Evolutionary conservation across 2,113 vertebrate species (phyloP), one percentile per base, ranked within the genome.

Genomic region (Sylvietta virens): DNA sequence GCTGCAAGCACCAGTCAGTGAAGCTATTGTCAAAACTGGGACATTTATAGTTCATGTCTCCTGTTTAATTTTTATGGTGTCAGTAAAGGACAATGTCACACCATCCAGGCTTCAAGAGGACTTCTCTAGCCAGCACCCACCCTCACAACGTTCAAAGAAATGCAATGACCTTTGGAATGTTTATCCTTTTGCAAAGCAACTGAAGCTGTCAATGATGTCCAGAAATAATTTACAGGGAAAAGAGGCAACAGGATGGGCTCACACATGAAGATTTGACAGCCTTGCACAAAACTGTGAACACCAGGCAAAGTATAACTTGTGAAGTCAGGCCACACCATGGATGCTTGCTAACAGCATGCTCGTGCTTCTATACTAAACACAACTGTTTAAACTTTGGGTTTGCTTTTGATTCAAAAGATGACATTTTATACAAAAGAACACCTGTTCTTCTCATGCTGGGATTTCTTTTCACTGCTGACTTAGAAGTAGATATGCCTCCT

Each of bases 241-340:
- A 78, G 5, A 66, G 23, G 12, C 54, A 61, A n/a, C 18, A 0
- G 1, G 15, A 61, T 50, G 33, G n/a, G 37, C 37, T 92, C 47
- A 40, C 9, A 37, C 19, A 33, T 8, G 21, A 69, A 57, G 58
- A 42, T 21, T 47, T 70, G 61, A 58, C 35, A 51, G 22, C 47
- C 47, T 81, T 54, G 30, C 40, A 51, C 27, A 67, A 72, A 91
- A 71, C 33, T 23, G 3, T 53, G 77, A 90, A 58, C 62, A 50
- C 3, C 17, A 81, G 79, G 35, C 14, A 45, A 64, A 81, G 11
- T 15, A 21, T 30, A 45, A 44, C 37, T 39, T 5, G 21, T 20
- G 47, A 84, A 66, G 19, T 45, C 69, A 42, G 39, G 33, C 33
- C 69, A 67, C 27, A 30, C 3, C 0, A 0, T 44, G 15, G 10